These are phyloP conservation scores for Manis crassicaudata DNA, from an alignment of 2,797 vertebrate genomes.

Conservation along the genomic window DNA sequence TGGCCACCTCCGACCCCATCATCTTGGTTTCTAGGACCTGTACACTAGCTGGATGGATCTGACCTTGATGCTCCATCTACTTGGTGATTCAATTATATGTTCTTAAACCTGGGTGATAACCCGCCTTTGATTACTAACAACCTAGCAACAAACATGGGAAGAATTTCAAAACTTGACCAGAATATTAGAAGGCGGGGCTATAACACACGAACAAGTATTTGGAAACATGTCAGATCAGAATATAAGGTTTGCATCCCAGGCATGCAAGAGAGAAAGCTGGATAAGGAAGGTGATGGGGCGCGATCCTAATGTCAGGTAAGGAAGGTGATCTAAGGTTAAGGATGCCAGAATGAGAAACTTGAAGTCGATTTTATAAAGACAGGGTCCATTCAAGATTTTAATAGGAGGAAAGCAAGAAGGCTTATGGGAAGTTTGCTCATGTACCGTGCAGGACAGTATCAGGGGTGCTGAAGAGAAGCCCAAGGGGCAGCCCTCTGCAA, in stretches of 20 bases:
- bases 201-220: rapidly evolving
- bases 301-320: rapidly evolving
- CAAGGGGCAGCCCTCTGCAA: rapidly evolving
- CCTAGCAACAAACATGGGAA: neutral
- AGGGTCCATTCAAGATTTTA: neutral
- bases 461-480: neutral
- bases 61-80: neutral
- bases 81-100: neutral
- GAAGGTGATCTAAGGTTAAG: neutral
- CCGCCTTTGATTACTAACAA: neutral
- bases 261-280: rapidly evolving
- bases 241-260: neutral
- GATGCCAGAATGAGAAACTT: neutral
- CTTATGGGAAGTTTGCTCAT: neutral
- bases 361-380: neutral
- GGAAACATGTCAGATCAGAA: neutral
- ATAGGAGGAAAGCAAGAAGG: neutral
- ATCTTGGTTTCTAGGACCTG: neutral
- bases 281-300: rapidly evolving
- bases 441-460: rapidly evolving
- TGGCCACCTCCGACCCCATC: no score
- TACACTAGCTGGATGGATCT: rapidly evolving
- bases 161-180: neutral
- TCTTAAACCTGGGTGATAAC: neutral
- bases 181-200: neutral